A percentile compares a stretch with the other conserved stretches of the same genome.
Conservation (phyloP, 2,888 invertebrate genomes). For the Stenodema calcarata region DNA sequence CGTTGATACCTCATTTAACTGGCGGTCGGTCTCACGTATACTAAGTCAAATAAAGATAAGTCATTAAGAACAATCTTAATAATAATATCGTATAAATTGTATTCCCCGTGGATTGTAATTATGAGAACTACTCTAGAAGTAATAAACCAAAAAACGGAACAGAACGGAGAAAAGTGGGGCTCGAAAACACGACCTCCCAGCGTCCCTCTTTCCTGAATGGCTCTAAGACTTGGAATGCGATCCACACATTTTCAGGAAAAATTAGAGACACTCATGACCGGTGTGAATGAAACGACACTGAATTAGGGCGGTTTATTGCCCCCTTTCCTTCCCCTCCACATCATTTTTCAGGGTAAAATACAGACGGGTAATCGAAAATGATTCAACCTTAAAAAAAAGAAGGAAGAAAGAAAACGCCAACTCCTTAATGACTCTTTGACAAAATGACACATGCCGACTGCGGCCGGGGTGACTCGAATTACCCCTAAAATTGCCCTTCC, state of each 20-base stretch:
- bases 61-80: too few species aligned
- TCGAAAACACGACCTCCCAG: neutral
- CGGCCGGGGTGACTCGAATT: neutral
- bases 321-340: neutral
- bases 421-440: slow-evolving; percentile 32
- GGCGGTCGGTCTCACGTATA: too few species aligned
- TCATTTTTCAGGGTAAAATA: neutral
- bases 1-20: too few species aligned
- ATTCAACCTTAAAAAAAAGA: neutral
- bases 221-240: neutral
- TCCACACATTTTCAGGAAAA: neutral
- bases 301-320: neutral
- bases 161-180: too few species aligned
- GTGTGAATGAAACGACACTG: slow-evolving; percentile 21
- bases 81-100: too few species aligned
- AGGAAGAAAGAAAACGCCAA: slow-evolving; percentile 5
- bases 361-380: slow-evolving; percentile 6
- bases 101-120: too few species aligned
- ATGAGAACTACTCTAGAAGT: too few species aligned
- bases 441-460: slow-evolving; percentile 37
- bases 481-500: slow-evolving; percentile 19
- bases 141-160: too few species aligned
- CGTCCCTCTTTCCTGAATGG: neutral
- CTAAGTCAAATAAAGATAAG: too few species aligned
- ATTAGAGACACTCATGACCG: neutral